Conservation (phyloP, 1,140 invertebrate species). For the Drosophila rhopaloa region DNA sequence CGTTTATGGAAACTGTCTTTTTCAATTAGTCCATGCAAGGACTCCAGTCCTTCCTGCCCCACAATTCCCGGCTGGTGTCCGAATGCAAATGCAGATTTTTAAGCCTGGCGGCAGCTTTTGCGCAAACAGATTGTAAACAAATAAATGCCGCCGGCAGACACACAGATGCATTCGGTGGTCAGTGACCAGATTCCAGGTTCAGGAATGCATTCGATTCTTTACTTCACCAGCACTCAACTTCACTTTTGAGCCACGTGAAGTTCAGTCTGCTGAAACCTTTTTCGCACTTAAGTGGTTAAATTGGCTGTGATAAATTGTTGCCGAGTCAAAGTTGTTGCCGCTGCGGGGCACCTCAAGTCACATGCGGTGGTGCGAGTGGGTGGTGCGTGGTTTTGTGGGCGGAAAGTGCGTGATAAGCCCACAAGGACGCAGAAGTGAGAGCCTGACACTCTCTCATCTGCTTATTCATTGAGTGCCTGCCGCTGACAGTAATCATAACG, state of each 20-base stretch:
- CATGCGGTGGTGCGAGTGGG: slow-evolving; percentile 8
- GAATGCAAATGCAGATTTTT: slow-evolving; percentile 75
- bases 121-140: slow-evolving; percentile 80
- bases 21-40: slow-evolving; percentile 59
- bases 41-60: not conserved
- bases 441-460: slow-evolving; percentile 47
- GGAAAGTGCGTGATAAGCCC: slow-evolving; percentile 48
- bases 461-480: slow-evolving; percentile 74
- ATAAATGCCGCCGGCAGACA: slow-evolving; percentile 69
- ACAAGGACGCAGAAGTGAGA: slow-evolving; percentile 35
- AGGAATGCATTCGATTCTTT: slow-evolving; percentile 30
- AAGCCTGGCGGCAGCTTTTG: slow-evolving; percentile 70
- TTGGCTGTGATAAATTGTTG: slow-evolving; percentile 82
- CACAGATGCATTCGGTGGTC: slow-evolving; percentile 54
- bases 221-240: slow-evolving; percentile 20
- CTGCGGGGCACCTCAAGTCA: slow-evolving; percentile 72
- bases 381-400: slow-evolving; percentile 3
- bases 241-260: slow-evolving; percentile 31
- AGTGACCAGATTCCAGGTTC: slow-evolving; percentile 33
- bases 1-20: slow-evolving; percentile 54
- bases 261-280: slow-evolving; percentile 58
- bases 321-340: slow-evolving; percentile 70
- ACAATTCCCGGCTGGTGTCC: slow-evolving; percentile 13
- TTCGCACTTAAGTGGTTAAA: slow-evolving; percentile 82
- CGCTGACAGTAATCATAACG: slow-evolving; percentile 79